Base-by-base conservation (phyloP, 2,113 vertebrate genomes). In the Lamprologus ornatipinnis region DNA sequence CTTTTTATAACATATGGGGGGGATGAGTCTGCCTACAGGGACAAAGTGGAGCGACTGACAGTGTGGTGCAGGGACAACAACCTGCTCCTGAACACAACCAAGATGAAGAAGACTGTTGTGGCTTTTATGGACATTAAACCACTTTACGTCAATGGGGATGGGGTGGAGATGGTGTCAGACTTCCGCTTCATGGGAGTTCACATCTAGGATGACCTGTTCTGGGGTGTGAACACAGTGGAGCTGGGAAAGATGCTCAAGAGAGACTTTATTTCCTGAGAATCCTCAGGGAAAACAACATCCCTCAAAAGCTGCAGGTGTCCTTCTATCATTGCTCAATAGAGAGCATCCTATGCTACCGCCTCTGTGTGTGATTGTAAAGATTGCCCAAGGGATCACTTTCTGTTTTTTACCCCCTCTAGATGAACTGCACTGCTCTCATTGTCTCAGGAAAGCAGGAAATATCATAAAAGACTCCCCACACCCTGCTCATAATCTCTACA, bases 121-220 rank as follows among this genome's bases (percentile, higher is more conserved):
- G 60, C n/a, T 35, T 65, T 63, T 65, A 65, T n/a, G 17, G 60
- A 65, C 31, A 65, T 65, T 65, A 35, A 63, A 63, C 31, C 58
- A 35, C 6, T 63, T 63, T 35, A 7, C 4, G 1, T 63, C 58
- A 63, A 12, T n/a, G 17, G 31, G 17, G 58, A 35, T n/a, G 6
- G 58, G 31, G 17, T 63, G 58, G 58, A 63, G 58, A 63, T 12
- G 17, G 31, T 63, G 31, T 3, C 58, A n/a, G 26, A 60, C 14
- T 31, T 60, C 26, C 1, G 57, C 57, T 60, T 60, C 57, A 31
- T 31, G 26, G 57, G 2, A 31, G 26, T 60, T 60, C 26, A 31
- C 14, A 60, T 31, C 57, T 31, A 31, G 26, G 55, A 17, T 28
- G 57, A 60, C 26, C 26, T 60, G 57, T 31, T 31, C 26, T 60